phyloP scores from a whole-genome alignment of 2,797 vertebrate species.

The Sylvia borin region DNA sequence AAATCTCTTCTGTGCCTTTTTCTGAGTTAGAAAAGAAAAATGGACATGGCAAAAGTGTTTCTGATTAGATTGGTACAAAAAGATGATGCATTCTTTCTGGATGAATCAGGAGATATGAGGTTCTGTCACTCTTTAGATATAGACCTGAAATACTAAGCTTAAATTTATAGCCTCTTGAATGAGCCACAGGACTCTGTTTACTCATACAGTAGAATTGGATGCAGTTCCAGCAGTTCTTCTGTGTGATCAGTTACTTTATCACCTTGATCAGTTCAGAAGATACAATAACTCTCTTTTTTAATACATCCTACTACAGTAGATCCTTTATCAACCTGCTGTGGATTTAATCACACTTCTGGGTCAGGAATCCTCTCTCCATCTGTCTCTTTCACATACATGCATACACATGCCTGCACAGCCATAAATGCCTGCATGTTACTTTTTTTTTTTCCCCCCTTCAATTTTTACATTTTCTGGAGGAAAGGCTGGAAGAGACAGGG shows the following conservation, averaged over 20 bases:
- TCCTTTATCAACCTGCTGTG: conserved; percentile 70
- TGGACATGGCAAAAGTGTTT: conserved; percentile 71
- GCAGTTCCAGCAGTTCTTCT: conserved; percentile 58
- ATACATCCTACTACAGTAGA: conserved; percentile 55
- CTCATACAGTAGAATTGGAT: conserved; percentile 63
- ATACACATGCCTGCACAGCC: not conserved
- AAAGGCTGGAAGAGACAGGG: not conserved
- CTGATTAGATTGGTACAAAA: conserved; percentile 77
- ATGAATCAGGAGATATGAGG: conserved; percentile 75
- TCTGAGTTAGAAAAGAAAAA: conserved; percentile 78
- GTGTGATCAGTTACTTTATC: conserved; percentile 73
- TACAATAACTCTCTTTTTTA: conserved; percentile 72
- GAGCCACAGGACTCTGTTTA: conserved; percentile 70
- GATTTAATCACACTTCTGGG: conserved; percentile 66
- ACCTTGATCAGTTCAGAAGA: conserved; percentile 71
- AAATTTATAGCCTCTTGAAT: conserved; percentile 72
- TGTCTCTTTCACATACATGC: conserved; percentile 29
- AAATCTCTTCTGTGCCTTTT: conserved; percentile 64
- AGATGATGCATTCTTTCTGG: conserved; percentile 73
- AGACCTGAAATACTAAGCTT: conserved; percentile 75
- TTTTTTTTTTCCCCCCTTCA: not conserved
- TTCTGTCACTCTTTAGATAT: conserved; percentile 76
- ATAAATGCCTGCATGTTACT: not conserved
- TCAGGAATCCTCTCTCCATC: conserved; percentile 5
- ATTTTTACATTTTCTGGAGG: not conserved